Base-by-base conservation (phyloP, 1,140 invertebrate genomes). In the Manduca sexta region DNA sequence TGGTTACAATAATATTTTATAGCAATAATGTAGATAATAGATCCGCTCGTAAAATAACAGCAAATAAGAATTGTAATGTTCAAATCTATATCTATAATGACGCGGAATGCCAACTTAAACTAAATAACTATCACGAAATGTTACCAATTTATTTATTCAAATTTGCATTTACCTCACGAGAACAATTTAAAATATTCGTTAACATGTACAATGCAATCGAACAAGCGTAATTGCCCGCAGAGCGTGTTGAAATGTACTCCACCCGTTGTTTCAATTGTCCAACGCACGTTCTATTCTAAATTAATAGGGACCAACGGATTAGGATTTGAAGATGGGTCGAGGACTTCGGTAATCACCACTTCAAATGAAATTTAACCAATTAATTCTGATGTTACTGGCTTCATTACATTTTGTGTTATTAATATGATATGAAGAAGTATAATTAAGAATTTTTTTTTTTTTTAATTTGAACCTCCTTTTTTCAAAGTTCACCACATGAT, bases 241-340 rank as follows among this genome's bases (percentile, higher is more conserved):
- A 72, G 71, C 66, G 73, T 74, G 70, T 76, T 76, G 69, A 80
- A 71, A 48, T 63, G 60, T 62, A 63, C 69, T 71, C 64, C 45
- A 62, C 63, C 54, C 58, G 70, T 72, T 61, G 70, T 74, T 74
- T 66, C 70, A 70, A 81, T 78, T 79, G 77, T 80, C 71, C 65
- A 47, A 51, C 52, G 58, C 75, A 74, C 64, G 72, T 69, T 65
- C 69, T 62, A 69, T 74, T 63, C 58, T 54, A 69, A 75, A 72
- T 81, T 81, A 84, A 84, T 81, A 68, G 69, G 62, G 60, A 65
- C 60, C 49, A 53, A 57, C 56, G 63, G 63, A 66, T 77, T 75
- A 75, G 69, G 66, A 62, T 58, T 26, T 69, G 65, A 71, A 66
- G 66, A 71, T 71, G 56, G 49, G 58, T 63, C 46, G 63, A 74